phyloP scores from a whole-genome alignment of 2,113 vertebrate species.

The Electrona antarctica region DNA sequence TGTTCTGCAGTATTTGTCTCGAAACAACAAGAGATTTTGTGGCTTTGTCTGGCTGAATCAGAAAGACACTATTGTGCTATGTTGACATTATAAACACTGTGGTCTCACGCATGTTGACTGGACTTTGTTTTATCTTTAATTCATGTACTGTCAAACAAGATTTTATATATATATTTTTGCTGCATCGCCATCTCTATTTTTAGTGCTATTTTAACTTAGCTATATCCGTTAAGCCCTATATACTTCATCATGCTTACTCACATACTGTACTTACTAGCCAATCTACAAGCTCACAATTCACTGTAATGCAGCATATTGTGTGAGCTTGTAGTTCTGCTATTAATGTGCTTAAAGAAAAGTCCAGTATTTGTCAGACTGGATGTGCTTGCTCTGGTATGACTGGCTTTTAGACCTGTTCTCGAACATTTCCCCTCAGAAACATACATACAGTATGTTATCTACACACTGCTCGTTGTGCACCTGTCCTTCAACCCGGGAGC shows the following conservation, averaged over 20 bases:
- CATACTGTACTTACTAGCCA: too few relatives aligned
- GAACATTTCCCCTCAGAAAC: constrained; percentile 38
- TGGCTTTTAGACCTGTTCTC: neutral
- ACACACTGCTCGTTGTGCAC: constrained; percentile 18
- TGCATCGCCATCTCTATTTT: neutral
- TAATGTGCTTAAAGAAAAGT: too few relatives aligned
- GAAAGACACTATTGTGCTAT: constrained; percentile 33
- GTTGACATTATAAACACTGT: constrained; percentile 46
- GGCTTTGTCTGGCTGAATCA: constrained; percentile 14
- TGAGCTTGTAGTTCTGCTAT: too few relatives aligned
- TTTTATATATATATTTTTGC: neutral
- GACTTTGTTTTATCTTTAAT: constrained; percentile 8
- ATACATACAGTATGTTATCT: constrained; percentile 20
- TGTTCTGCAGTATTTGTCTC: constrained; percentile 19
- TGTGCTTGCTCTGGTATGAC: neutral
- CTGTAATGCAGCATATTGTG: too few relatives aligned
- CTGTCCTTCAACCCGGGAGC: constrained; percentile 34
- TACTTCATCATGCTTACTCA: too few relatives aligned
- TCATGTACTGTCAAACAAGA: neutral
- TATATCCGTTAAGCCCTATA: too few relatives aligned
- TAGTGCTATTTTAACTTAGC: constrained; percentile 6
- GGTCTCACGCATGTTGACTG: neutral
- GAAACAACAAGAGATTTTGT: constrained; percentile 25
- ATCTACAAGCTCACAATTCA: too few relatives aligned
- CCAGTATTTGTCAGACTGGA: neutral